Evolutionary conservation across 2,113 vertebrate species (phyloP).

Genomic region (Laterallus jamaicensis): DNA sequence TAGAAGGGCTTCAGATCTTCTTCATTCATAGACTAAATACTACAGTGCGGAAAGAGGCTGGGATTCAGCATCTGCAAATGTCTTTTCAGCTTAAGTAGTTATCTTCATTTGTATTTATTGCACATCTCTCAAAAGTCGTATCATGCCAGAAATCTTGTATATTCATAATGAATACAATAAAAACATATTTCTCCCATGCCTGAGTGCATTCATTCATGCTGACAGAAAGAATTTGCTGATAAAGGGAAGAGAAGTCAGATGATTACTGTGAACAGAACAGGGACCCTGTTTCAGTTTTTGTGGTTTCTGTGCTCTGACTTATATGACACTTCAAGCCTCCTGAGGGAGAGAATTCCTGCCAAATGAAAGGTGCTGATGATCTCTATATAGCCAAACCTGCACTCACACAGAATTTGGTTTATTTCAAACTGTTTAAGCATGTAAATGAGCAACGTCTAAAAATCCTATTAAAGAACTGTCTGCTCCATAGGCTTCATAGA

Average conservation of each 20-base stretch:
- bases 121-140: not conserved
- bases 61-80: not conserved
- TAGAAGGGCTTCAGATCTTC: not conserved
- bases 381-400: not conserved
- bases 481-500: not conserved
- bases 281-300: not conserved
- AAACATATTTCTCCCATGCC: not conserved
- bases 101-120: not conserved
- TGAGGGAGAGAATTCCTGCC: not conserved
- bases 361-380: not conserved
- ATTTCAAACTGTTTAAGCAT: not conserved
- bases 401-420: not conserved
- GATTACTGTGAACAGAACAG: not conserved
- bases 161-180: constrained; percentile 22
- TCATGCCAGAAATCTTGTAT: not conserved
- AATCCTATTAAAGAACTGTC: not conserved
- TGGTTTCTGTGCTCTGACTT: not conserved
- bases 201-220: constrained; percentile 8
- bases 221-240: constrained; percentile 22
- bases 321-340: not conserved
- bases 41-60: not conserved
- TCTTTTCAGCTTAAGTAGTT: not conserved
- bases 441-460: not conserved
- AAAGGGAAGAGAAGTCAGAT: not conserved
- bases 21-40: not conserved